Conservation (phyloP, 2,797 vertebrate genomes). For the Cossypha niveicapilla region DNA sequence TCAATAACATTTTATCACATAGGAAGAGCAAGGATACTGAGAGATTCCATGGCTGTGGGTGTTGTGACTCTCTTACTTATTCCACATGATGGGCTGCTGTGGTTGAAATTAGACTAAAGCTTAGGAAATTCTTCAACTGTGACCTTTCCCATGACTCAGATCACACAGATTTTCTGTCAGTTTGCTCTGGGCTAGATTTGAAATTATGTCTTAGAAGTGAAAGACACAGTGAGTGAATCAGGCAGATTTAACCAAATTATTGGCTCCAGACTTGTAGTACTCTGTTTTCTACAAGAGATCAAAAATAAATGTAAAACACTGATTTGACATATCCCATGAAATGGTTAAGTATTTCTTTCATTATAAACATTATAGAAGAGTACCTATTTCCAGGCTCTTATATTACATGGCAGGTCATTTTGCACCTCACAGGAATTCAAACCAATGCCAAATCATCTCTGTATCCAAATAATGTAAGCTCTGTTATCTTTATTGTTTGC, state of each 20-base stretch:
- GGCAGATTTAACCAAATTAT: constrained; percentile 18
- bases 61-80: not conserved
- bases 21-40: not conserved
- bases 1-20: accelerated
- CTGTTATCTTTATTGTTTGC: not conserved
- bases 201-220: constrained; percentile 39
- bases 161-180: constrained; percentile 28
- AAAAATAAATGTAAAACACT: not conserved
- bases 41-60: not conserved
- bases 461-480: not conserved
- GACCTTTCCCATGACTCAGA: constrained; percentile 20
- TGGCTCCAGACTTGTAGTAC: not conserved
- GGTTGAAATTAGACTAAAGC: not conserved
- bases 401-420: not conserved
- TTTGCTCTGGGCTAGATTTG: not conserved
- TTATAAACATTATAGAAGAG: not conserved
- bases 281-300: not conserved
- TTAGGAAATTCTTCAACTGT: constrained; percentile 5
- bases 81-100: not conserved
- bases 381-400: not conserved
- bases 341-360: not conserved
- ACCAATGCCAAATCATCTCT: not conserved
- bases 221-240: constrained; percentile 10
- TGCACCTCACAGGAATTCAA: not conserved
- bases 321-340: not conserved